phyloP scores from a whole-genome alignment of 2,888 invertebrate genomes.

The Osmoderma eremita region DNA sequence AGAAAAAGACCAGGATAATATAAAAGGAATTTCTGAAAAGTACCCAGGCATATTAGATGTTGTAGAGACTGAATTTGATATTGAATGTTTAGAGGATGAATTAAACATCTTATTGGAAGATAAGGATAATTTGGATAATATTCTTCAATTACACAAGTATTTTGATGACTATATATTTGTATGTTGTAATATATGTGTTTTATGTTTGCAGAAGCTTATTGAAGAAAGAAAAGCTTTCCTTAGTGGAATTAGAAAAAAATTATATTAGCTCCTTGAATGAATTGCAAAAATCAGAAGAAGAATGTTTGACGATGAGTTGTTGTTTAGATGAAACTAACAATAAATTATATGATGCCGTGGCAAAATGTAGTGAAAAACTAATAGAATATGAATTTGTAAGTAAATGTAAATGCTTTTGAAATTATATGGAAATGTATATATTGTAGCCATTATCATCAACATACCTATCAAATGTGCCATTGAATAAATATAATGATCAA shows the following conservation, averaged over 20 bases:
- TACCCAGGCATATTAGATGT: constrained; percentile 27
- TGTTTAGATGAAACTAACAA: constrained; percentile 22
- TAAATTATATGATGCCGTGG: constrained; percentile 21
- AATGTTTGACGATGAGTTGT: constrained; percentile 24
- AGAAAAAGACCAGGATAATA: background rate
- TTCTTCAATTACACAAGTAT: constrained; percentile 26
- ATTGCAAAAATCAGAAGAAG: constrained; percentile 28
- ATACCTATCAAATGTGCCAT: constrained; percentile 23
- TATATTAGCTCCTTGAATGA: background rate
- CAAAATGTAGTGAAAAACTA: constrained; percentile 32
- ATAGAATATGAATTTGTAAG: constrained; percentile 35
- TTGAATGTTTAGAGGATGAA: constrained; percentile 34
- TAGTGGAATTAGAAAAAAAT: constrained; percentile 4
- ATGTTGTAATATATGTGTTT: background rate
- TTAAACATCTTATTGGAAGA: constrained; percentile 17
- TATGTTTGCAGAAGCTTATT: constrained; percentile 5
- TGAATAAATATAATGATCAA: constrained; percentile 25
- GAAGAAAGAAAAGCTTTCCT: constrained; percentile 9
- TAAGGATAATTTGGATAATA: constrained; percentile 18
- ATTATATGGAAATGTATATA: background rate
- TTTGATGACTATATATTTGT: background rate
- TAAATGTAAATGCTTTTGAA: background rate
- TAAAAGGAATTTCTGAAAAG: constrained; percentile 22
- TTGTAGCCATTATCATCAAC: constrained; percentile 24
- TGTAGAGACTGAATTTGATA: constrained; percentile 12